These are phyloP conservation scores for Meleagris gallopavo DNA, from an alignment of 2,113 vertebrate genomes.

Conservation along the genomic window DNA sequence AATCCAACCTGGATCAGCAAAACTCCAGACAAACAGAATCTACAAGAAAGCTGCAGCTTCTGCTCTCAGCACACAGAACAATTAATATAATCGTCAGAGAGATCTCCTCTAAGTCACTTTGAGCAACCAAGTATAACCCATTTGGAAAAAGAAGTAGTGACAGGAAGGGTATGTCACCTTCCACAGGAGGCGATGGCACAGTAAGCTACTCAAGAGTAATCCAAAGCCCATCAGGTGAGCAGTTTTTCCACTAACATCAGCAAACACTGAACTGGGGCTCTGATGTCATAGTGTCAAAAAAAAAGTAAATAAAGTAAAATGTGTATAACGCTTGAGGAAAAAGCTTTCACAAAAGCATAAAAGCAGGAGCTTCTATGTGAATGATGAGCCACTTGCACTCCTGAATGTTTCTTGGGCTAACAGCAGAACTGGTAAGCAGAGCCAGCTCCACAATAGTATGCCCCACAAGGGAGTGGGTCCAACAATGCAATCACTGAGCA, in stretches of 20 bases:
- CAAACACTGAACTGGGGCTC: background rate
- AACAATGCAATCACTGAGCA: background rate
- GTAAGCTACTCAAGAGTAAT: slow-evolving; percentile 34
- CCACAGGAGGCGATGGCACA: background rate
- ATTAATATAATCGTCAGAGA: background rate
- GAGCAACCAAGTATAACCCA: background rate
- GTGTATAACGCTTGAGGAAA: background rate
- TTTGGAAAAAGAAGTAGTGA: background rate
- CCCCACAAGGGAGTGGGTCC: background rate
- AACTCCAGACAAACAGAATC: background rate
- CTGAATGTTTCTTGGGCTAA: background rate
- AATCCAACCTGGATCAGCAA: background rate
- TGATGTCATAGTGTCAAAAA: background rate
- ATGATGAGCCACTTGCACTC: background rate
- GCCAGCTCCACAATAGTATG: background rate
- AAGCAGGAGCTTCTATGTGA: background rate
- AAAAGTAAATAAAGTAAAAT: background rate
- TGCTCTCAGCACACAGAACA: background rate
- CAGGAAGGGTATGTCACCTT: background rate
- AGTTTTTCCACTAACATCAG: slow-evolving; percentile 31
- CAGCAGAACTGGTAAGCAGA: rapidly evolving
- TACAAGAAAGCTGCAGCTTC: background rate
- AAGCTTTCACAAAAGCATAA: background rate
- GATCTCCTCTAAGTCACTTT: background rate
- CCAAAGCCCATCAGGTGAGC: background rate